Conservation (phyloP, 2,113 vertebrate genomes). For the Lates calcarifer region DNA sequence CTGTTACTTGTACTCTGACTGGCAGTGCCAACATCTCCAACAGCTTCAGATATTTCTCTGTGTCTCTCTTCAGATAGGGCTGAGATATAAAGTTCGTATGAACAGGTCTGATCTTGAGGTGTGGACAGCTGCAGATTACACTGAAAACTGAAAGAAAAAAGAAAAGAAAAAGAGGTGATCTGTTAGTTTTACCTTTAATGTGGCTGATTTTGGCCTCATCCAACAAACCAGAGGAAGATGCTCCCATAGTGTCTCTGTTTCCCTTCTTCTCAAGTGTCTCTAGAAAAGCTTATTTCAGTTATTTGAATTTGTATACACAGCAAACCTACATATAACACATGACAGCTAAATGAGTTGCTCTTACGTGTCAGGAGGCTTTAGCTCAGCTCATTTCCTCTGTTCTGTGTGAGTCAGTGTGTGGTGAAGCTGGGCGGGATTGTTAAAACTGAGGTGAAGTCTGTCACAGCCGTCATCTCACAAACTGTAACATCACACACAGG, state of each 20-base stretch:
- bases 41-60: neutral
- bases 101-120: neutral
- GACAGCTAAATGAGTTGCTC: conserved; percentile 39
- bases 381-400: conserved; percentile 68
- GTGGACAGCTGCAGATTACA: neutral
- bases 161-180: neutral
- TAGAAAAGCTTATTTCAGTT: neutral
- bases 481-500: neutral
- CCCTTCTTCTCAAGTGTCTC: neutral
- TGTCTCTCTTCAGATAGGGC: neutral
- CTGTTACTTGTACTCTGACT: neutral
- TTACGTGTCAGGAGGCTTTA: conserved; percentile 37
- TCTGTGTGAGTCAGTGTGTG: conserved; percentile 34
- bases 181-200: conserved; percentile 70
- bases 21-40: neutral
- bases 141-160: neutral
- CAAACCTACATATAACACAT: neutral
- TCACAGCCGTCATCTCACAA: conserved; percentile 4
- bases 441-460: conserved; percentile 10
- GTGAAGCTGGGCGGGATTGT: conserved; percentile 44
- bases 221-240: conserved; percentile 75
- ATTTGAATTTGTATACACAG: neutral
- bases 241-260: conserved; percentile 61
- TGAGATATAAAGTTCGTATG: neutral
- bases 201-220: conserved; percentile 71